Evolutionary conservation across 2,888 invertebrate genomes (phyloP).

Genomic region (Cyrtodaria siliqua): DNA sequence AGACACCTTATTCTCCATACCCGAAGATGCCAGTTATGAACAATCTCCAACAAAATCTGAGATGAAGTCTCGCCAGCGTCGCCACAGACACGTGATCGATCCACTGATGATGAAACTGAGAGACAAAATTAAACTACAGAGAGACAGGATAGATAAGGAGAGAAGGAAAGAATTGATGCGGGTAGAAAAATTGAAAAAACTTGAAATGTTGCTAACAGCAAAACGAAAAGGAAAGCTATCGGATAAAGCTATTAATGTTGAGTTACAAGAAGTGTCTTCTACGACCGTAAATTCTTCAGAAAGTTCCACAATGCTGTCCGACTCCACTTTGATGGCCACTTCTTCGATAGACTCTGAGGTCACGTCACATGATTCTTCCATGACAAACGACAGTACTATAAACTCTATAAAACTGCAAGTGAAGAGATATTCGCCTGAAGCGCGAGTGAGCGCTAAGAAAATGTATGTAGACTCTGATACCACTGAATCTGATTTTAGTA

Average conservation of each 20-base stretch:
- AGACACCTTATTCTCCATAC: slow-evolving; percentile 82
- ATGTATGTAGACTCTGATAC: slow-evolving; percentile 47
- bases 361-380: slow-evolving; percentile 72
- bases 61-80: slow-evolving; percentile 47
- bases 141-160: slow-evolving; percentile 79
- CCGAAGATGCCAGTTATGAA: slow-evolving; percentile 79
- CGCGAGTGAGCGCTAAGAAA: slow-evolving; percentile 25
- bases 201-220: slow-evolving; percentile 77
- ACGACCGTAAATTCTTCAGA: slow-evolving; percentile 71
- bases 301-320: slow-evolving; percentile 59
- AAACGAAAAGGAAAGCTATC: slow-evolving; percentile 74
- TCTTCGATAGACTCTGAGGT: slow-evolving; percentile 56
- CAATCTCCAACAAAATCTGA: slow-evolving; percentile 64
- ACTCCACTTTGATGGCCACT: slow-evolving; percentile 54
- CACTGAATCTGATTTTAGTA: slow-evolving; percentile 58
- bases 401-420: slow-evolving; percentile 51
- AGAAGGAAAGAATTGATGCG: slow-evolving; percentile 75
- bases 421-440: slow-evolving; percentile 40
- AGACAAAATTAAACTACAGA: slow-evolving; percentile 79
- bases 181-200: slow-evolving; percentile 78
- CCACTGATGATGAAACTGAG: slow-evolving; percentile 81
- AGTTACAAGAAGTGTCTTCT: slow-evolving; percentile 75
- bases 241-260: slow-evolving; percentile 71
- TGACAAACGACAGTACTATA: slow-evolving; percentile 75
- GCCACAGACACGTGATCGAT: slow-evolving; percentile 75